Evolutionary conservation across 1,140 invertebrate species (phyloP).

Genomic region (Conus betulinus): DNA sequence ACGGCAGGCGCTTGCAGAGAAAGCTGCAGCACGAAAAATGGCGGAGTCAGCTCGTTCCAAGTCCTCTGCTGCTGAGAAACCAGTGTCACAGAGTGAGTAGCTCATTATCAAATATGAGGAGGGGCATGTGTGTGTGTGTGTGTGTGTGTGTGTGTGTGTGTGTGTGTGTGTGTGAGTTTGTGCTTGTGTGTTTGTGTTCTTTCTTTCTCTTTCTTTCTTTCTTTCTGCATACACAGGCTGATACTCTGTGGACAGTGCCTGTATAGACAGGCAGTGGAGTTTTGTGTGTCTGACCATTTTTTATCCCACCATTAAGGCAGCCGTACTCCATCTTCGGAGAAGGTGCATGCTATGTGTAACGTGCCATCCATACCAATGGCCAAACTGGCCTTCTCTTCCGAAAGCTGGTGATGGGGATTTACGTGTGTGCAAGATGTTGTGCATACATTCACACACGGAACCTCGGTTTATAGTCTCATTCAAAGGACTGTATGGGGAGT

Average conservation of each 20-base stretch:
- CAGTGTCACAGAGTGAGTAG: constrained; percentile 2
- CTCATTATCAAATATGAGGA: not conserved
- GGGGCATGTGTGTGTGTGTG: not conserved
- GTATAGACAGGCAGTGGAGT: not conserved
- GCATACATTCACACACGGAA: too few species aligned
- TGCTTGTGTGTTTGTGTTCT: not conserved
- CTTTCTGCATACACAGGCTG: not conserved
- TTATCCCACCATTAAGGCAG: not conserved
- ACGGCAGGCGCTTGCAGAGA: constrained; percentile 25
- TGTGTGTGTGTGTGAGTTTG: constrained; percentile 1
- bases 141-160: constrained; percentile 11
- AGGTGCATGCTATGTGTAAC: constrained; percentile 71
- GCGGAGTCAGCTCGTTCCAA: constrained; percentile 22
- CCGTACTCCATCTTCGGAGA: constrained; percentile 50
- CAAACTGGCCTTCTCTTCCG: too few species aligned
- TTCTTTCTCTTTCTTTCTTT: not conserved
- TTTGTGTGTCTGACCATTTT: not conserved
- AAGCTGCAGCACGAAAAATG: constrained; percentile 16
- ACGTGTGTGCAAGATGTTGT: too few species aligned
- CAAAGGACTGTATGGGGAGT: constrained; percentile 64
- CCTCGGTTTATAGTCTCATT: too few species aligned
- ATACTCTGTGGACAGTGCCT: too few species aligned
- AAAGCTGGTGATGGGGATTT: too few species aligned
- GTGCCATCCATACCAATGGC: too few species aligned
- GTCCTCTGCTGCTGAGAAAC: not conserved